Base-by-base conservation (phyloP, 2,888 invertebrate genomes). In the Molorchus minor region DNA sequence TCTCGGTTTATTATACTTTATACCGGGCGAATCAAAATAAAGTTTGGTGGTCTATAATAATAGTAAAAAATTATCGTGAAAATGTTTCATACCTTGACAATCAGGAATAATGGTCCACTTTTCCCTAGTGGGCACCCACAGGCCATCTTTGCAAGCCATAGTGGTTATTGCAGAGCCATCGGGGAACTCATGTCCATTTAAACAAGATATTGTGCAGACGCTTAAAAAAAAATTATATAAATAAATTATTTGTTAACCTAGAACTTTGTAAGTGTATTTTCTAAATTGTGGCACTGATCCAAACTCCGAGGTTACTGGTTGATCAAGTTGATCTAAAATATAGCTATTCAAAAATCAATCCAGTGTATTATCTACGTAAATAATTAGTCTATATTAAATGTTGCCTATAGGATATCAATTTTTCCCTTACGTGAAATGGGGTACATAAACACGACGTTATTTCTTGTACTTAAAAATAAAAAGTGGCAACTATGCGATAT, bases 131-230 rank as follows among this genome's bases (percentile, higher is more conserved):
- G 92, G 88, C 19, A 83, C 77, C 92, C 92, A 93, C 58, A 85
- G 81, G 0, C 92, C 92, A 62, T 89, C 83, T 47, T 83, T 82
- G 70, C 93, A 93, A 0, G 83, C 80, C 77, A 92, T 82, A 72
- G 88, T 90, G 3, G 90, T 85, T 0, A 89, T 83, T 0, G 84
- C 79, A 0, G 89, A 85, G 0, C 90, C 90, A 75, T 92, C 92
- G 0, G 88, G 86, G 75, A 91, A 93, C 69, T 86, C 84, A 77
- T 91, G 87, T 0, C 88, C 87, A 0, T 83, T 80, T 71, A 84
- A 71, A 69, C 92, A 93, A 0, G 84, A 82, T 36, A 91, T 83
- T 1, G 88, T 87, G 73, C 92, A 92, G 13, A 81, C 72, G 20
- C 92, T 92, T 7, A 71, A 76, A 62, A 56, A 47, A 20, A 16